Conservation (phyloP, 2,113 vertebrate genomes). For the Notechis scutatus region DNA sequence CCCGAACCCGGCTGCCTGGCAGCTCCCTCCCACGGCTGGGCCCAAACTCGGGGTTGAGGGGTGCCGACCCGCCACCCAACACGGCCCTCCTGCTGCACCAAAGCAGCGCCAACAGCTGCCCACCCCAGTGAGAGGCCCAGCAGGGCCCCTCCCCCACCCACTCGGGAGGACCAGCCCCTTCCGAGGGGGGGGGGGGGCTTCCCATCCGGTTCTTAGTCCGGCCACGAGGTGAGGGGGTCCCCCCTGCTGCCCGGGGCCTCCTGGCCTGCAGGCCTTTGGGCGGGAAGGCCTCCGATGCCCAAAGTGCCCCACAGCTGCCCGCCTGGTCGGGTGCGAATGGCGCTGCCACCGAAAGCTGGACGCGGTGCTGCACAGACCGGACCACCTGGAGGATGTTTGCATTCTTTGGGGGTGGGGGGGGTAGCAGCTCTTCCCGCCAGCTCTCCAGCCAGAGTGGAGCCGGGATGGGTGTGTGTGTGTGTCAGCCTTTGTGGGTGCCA, state of each 20-base stretch:
- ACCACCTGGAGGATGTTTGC: no score
- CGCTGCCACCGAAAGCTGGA: background rate
- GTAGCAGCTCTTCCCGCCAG: background rate
- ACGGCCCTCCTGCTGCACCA: background rate
- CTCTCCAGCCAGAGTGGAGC: background rate
- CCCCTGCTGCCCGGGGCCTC: background rate
- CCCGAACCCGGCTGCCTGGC: background rate
- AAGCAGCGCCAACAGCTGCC: background rate
- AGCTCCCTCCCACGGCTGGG: background rate
- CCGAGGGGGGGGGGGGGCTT: fast-evolving
- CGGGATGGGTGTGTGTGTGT: background rate
- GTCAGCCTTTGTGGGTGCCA: background rate
- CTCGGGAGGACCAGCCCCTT: slow-evolving; percentile 15
- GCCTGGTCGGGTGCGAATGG: background rate
- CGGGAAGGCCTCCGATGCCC: background rate
- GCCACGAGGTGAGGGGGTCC: background rate
- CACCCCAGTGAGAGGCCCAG: no score
- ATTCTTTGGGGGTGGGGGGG: background rate
- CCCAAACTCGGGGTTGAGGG: background rate
- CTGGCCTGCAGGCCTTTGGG: background rate
- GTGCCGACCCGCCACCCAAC: no score
- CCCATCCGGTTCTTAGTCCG: background rate
- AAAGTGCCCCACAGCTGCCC: background rate
- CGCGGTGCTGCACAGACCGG: background rate
- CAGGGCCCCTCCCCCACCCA: background rate